A percentile compares a stretch with the other conserved stretches of the same genome.
phyloP scores from a whole-genome alignment of 2,797 vertebrate species.

The Oreonectes daqikongensis region DNA sequence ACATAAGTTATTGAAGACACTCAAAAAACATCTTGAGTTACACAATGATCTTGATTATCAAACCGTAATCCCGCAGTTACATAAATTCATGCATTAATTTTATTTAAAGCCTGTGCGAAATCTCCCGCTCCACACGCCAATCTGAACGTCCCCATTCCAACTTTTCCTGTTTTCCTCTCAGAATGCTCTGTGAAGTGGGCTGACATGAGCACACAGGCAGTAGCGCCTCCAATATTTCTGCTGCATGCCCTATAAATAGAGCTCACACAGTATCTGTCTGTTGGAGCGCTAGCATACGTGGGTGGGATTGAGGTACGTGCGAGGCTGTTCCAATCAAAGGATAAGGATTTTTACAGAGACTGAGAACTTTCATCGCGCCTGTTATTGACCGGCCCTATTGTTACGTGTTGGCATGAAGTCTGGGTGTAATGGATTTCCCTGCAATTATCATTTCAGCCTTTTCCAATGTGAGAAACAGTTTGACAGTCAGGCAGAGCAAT shows the following conservation, averaged over 20 bases:
- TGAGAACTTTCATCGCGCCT: constrained; percentile 4
- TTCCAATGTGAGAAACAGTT: constrained; percentile 13
- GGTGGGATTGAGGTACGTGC: constrained; percentile 38
- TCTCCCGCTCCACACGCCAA: background rate
- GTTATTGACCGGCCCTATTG: constrained; percentile 21
- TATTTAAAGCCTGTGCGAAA: background rate
- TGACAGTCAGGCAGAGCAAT: constrained; percentile 29
- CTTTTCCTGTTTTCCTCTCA: background rate
- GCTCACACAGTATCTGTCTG: constrained; percentile 21
- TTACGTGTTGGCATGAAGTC: background rate
- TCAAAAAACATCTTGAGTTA: background rate
- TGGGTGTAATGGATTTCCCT: constrained; percentile 20
- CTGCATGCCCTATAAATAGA: constrained; percentile 50
- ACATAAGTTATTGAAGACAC: background rate
- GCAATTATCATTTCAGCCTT: constrained; percentile 28
- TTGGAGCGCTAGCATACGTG: constrained; percentile 21
- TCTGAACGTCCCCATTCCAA: background rate
- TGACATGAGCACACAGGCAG: constrained; percentile 26
- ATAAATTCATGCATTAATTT: background rate
- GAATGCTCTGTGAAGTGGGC: constrained; percentile 22
- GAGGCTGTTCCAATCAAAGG: constrained; percentile 16
- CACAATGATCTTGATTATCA: background rate
- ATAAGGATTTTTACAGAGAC: constrained; percentile 29
- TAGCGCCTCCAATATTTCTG: constrained; percentile 56
- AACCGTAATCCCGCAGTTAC: background rate